Conservation (phyloP, 2,113 vertebrate species). For the Herpetotheres cachinnans region DNA sequence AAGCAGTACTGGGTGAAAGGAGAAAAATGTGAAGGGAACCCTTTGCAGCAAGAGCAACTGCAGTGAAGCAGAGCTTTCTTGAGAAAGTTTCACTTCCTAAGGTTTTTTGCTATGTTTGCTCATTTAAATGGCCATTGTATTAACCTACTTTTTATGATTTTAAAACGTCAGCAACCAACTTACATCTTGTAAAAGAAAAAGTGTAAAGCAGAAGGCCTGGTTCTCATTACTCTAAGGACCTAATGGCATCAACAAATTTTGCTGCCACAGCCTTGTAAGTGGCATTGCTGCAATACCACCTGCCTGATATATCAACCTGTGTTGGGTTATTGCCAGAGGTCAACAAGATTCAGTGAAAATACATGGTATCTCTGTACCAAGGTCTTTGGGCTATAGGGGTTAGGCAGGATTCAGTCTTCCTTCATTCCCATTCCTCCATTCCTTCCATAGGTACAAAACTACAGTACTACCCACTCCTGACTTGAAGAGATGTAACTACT, state of each 20-base stretch:
- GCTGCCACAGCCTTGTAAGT: background rate
- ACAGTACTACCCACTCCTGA: background rate
- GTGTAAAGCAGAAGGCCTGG: background rate
- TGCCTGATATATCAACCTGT: background rate
- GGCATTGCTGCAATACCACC: background rate
- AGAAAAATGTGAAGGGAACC: background rate
- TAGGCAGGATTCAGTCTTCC: background rate
- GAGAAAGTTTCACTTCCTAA: slow-evolving; percentile 66
- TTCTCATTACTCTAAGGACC: background rate
- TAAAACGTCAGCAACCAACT: slow-evolving; percentile 14
- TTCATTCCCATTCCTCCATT: background rate
- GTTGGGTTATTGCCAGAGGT: background rate
- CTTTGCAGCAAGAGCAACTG: background rate
- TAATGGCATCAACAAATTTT: background rate
- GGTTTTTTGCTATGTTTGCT: slow-evolving; percentile 46
- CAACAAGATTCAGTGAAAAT: background rate
- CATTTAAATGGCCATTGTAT: slow-evolving; percentile 39
- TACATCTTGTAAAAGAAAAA: background rate
- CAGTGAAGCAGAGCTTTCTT: slow-evolving; percentile 34
- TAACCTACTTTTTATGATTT: slow-evolving; percentile 32
- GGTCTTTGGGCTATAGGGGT: background rate
- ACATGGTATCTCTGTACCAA: background rate
- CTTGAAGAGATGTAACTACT: background rate
- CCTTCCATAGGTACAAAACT: background rate
- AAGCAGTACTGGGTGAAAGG: background rate